Base-by-base conservation (phyloP, 2,113 vertebrate genomes). In the Takifugu bimaculatus region DNA sequence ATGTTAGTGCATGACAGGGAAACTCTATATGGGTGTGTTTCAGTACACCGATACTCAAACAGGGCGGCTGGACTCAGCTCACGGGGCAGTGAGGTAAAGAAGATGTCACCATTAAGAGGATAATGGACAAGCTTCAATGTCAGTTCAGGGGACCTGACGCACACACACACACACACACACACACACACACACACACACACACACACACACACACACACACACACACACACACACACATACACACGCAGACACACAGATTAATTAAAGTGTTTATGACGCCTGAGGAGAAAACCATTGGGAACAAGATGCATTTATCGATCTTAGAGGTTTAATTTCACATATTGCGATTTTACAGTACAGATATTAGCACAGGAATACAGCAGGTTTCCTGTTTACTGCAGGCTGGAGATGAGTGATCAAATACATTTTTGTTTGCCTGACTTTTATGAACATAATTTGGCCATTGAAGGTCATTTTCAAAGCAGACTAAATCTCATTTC, bases 21-120 rank as follows among this genome's bases (percentile, higher is more conserved):
- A 89, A 87, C 72, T 69, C 75, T 68, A 86, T 83, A 83, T 81
- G 83, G 70, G 65, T 78, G 72, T 79, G 79, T 77, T 75, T 67
- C 70, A 66, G 56, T 71, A 64, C 72, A 70, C 48, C 44, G 79
- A 85, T 78, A 84, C 73, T 65, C 74, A 61, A 27, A 63, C 53
- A 63, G 73, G 78, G 68, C 39, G 54, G 65, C 65, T 42, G 70
- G 85, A 62, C 77, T 75, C 75, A 65, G 67, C 75, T 83, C 57
- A 68, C 71, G 51, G 43, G 39, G 27, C 39, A 60, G 56, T 54
- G 47, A 84, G 71, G 76, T 77, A 81, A 84, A 82, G 80, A 81
- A 87, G 76, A 80, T 82, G 78, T 79, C 71, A 69, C 56, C 65
- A 43, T 70, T 65, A 73, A 72, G 54, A 72, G 86, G 84, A 83